Evolutionary conservation across 1,140 invertebrate genomes (phyloP), one percentile per base, ranked within the genome.

Genomic region (Calycopis cecrops): DNA sequence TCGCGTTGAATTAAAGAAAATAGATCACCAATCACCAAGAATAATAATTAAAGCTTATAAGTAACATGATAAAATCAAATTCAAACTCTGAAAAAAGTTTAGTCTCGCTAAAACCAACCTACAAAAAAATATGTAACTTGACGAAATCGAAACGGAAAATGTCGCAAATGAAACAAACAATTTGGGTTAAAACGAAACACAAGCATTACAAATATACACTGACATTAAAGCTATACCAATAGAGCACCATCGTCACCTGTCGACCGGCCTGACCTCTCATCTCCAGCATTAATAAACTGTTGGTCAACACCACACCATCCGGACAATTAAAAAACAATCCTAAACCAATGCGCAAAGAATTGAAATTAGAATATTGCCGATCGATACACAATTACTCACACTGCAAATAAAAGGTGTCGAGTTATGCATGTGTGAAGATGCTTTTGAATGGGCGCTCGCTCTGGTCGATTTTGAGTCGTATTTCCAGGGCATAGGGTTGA

Each of bases 221-320:
- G 79, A 82, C 79, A 79, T 74, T 79, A 68, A 70, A 60, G 38
- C 38, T 33, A 52, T 61, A 64, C 62, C 61, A 61, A 70, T 59
- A 69, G 66, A 68, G 59, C 51, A 73, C 72, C 66, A 60, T 71
- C 67, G 70, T 81, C 78, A 81, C 80, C 78, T 80, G 76, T 76
- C 73, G 72, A 62, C 67, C 67, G 21, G 21, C 21, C 2, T 71
- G 73, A 83, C 76, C 76, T 76, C 67, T 73, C 69, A 73, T 71
- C 68, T 63, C 59, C 63, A 66, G 71, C 62, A 61, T 73, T 78
- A 81, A 28, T 77, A 73, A 65, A 59, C 64, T 62, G 63, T 79
- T 81, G 79, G 79, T 81, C 81, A 81, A 76, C 64, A 74, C 67
- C 71, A 48, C 76, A 76, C 66, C 77, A 66, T 42, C 35, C 42